Base-by-base conservation (phyloP, 2,888 invertebrate species). In the Stenolophus ochropezus region DNA sequence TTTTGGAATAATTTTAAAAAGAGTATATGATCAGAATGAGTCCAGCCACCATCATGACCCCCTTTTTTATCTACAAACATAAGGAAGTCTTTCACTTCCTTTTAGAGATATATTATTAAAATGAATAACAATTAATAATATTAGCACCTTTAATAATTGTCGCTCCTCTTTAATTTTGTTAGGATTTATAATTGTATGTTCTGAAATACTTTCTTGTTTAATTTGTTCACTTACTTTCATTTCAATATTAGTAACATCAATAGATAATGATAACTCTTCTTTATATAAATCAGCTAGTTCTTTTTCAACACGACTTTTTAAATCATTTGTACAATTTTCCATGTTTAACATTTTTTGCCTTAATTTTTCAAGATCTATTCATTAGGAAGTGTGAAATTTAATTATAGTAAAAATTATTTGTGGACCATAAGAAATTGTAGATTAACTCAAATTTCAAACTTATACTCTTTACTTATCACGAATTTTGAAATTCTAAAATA, bases 1-100 rank as follows among this genome's bases (percentile, higher is more conserved):
- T 87, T 89, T 6, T 83, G 84, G 79, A 87, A 86, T 11, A 86
- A 83, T 85, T 90, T 90, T 58, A 90, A 85, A 86, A 92, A 93
- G 82, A 91, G 87, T 69, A 90, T 90, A 85, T 93, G 92, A 83
- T 92, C 91, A 81, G 91, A 91, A 85, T 90, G 89, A 81, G 89
- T 87, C 93, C 93, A 93, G 14, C 92, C 92, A 76, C 92, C 92
- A 81, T 90, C 90, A 51, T 91, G 91, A 25, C 91, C 91, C 27
- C 89, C 88, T 84, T 88, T 91, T 74, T 86, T 87, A 77, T 86
- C 87, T 84, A 92, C 86, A 85, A 92, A 93, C 42, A 91, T 90
- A 88, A 92, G 90, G 86, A 91, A 91, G 61, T 90, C 86, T 86
- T 91, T 90, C 4, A 91, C 91, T 88, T 92, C 92, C 91, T 92